Evolutionary conservation across 2,113 vertebrate species (phyloP).

Genomic region (Mohoua ochrocephala): DNA sequence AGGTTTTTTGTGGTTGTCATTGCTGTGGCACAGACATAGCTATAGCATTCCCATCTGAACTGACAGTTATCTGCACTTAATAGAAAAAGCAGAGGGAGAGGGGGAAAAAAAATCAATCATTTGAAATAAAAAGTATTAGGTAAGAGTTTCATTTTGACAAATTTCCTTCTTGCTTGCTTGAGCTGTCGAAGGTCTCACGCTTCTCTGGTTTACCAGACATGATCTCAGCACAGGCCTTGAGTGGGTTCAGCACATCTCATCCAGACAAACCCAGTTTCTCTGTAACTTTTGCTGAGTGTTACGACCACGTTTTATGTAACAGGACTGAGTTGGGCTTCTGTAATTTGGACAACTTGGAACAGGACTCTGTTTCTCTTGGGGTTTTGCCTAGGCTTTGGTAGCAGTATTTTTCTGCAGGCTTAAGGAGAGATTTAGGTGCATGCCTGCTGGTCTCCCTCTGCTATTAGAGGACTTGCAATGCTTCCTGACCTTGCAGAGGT

Average conservation of each 20-base stretch:
- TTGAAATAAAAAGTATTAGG: slow-evolving; percentile 30
- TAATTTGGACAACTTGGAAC: neutral
- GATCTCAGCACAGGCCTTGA: slow-evolving; percentile 29
- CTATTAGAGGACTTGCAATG: neutral
- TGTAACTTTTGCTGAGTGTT: neutral
- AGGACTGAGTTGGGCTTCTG: neutral
- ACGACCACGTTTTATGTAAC: neutral
- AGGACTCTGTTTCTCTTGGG: neutral
- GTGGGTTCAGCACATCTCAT: neutral
- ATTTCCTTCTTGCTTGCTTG: neutral
- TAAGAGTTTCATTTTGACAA: slow-evolving; percentile 39
- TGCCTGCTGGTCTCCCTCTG: neutral
- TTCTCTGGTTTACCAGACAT: slow-evolving; percentile 52
- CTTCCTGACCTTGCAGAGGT: neutral
- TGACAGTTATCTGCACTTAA: neutral
- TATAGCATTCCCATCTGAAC: neutral
- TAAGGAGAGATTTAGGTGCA: neutral
- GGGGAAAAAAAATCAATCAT: neutral
- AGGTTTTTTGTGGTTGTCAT: neutral
- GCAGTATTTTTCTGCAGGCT: neutral
- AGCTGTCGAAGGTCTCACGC: neutral
- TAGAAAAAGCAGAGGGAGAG: neutral
- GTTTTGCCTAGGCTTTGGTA: neutral
- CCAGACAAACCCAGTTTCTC: neutral
- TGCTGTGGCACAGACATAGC: neutral